Evolutionary conservation across 2,888 invertebrate genomes (phyloP).

Genomic region (Shargacucullia verbasci): DNA sequence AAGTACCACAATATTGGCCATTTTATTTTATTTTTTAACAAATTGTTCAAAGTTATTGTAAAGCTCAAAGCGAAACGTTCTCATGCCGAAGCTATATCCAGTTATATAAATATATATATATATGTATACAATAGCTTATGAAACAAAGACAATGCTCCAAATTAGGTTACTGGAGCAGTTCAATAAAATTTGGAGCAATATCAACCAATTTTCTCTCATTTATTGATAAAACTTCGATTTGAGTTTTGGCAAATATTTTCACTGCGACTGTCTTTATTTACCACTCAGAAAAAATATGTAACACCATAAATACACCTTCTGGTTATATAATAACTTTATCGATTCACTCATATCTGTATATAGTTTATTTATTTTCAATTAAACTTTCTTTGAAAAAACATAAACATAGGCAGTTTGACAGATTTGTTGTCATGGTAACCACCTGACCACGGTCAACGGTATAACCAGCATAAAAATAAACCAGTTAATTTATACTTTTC

Average conservation of each 20-base stretch:
- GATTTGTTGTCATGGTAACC: slow-evolving; percentile 70
- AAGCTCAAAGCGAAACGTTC: no score
- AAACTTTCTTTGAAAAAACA: not conserved
- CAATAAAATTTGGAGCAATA: slow-evolving; percentile 51
- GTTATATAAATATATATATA: no score
- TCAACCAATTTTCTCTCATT: slow-evolving; percentile 24
- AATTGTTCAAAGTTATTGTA: slow-evolving; percentile 14
- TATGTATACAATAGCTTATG: slow-evolving; percentile 27
- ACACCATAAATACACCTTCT: not conserved
- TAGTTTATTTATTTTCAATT: not conserved
- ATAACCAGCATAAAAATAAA: slow-evolving; percentile 15
- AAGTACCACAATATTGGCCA: slow-evolving; percentile 37
- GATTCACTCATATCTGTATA: not conserved
- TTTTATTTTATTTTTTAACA: slow-evolving; percentile 32
- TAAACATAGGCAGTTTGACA: slow-evolving; percentile 64
- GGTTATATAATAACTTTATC: not conserved
- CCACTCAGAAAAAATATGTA: not conserved
- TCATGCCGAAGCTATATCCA: no score
- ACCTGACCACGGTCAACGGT: slow-evolving; percentile 44
- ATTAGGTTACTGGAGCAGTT: slow-evolving; percentile 70
- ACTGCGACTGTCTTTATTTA: not conserved
- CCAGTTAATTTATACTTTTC: not conserved
- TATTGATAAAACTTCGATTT: slow-evolving; percentile 72
- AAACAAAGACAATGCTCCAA: slow-evolving; percentile 59
- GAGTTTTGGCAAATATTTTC: slow-evolving; percentile 31